Evolutionary conservation across 2,113 vertebrate genomes (phyloP).

Genomic region (Megatriorchis doriae): DNA sequence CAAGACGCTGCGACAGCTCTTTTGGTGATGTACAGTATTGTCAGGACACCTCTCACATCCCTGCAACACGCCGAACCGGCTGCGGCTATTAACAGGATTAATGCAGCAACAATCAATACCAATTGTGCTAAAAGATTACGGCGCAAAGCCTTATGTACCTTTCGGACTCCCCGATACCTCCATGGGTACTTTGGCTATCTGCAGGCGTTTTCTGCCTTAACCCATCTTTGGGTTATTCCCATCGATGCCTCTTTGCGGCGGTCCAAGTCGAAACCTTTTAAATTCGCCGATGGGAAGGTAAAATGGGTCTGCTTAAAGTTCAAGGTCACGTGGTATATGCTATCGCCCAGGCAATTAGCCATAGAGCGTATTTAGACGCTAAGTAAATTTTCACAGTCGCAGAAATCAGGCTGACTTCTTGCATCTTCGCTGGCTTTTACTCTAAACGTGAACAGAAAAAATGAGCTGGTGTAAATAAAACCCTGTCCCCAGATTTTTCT

Average conservation of each 20-base stretch:
- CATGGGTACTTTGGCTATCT: not conserved
- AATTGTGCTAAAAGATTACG: not conserved
- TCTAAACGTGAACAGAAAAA: not conserved
- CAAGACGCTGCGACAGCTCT: not conserved
- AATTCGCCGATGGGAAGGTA: fast-evolving
- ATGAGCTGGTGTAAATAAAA: not conserved
- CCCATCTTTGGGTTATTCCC: not conserved
- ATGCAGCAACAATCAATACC: conserved; percentile 6
- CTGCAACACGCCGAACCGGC: not conserved
- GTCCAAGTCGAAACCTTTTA: not conserved
- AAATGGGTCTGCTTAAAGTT: conserved; percentile 12
- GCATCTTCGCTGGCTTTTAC: not conserved
- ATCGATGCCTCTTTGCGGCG: not conserved
- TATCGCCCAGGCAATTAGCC: not conserved
- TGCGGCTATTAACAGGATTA: conserved; percentile 33
- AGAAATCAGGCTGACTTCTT: not conserved
- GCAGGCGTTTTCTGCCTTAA: not conserved
- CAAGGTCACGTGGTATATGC: not conserved
- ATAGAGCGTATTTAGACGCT: not conserved
- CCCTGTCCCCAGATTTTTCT: not conserved
- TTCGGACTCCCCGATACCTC: not conserved
- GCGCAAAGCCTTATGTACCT: not conserved
- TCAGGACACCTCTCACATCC: conserved; percentile 32
- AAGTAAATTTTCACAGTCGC: not conserved
- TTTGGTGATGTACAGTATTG: not conserved